Evolutionary conservation across 2,113 vertebrate genomes (phyloP).

Genomic region (Okapia johnstoni): DNA sequence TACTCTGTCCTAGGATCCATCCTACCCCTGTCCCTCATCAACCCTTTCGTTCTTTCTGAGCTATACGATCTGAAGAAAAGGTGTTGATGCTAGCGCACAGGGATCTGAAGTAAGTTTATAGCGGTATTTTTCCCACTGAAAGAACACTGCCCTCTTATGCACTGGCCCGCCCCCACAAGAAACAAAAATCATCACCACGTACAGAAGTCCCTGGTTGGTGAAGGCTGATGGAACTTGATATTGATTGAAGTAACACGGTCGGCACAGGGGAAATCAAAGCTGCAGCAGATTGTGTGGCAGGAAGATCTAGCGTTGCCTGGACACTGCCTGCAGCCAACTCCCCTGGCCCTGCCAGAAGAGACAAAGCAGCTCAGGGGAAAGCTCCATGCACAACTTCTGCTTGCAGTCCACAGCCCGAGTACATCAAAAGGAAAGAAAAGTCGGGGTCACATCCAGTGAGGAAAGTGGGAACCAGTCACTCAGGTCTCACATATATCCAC

Average conservation of each 20-base stretch:
- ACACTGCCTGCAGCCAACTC: background rate
- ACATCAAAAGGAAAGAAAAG: background rate
- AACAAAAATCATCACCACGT: background rate
- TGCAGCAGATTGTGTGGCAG: background rate
- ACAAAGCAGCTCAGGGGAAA: background rate
- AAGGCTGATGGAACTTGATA: slow-evolving; percentile 36
- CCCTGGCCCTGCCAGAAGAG: background rate
- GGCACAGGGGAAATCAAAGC: slow-evolving; percentile 8
- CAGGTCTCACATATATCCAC: slow-evolving; percentile 25
- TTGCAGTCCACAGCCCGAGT: background rate
- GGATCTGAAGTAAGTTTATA: background rate
- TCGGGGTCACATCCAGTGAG: slow-evolving; percentile 27
- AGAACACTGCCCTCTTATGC: background rate
- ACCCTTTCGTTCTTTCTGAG: slow-evolving; percentile 54
- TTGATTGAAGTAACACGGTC: slow-evolving; percentile 13
- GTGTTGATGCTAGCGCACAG: background rate
- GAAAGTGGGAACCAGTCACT: slow-evolving; percentile 33
- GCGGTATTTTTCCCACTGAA: background rate
- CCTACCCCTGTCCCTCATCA: slow-evolving; percentile 13
- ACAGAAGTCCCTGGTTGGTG: slow-evolving; percentile 41
- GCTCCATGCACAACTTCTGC: background rate
- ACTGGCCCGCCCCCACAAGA: background rate
- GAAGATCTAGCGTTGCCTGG: background rate
- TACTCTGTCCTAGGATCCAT: slow-evolving; percentile 12
- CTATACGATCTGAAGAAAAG: background rate